Evolutionary conservation across 1,140 invertebrate genomes (phyloP).

Genomic region (Zaprionus taronus): DNA sequence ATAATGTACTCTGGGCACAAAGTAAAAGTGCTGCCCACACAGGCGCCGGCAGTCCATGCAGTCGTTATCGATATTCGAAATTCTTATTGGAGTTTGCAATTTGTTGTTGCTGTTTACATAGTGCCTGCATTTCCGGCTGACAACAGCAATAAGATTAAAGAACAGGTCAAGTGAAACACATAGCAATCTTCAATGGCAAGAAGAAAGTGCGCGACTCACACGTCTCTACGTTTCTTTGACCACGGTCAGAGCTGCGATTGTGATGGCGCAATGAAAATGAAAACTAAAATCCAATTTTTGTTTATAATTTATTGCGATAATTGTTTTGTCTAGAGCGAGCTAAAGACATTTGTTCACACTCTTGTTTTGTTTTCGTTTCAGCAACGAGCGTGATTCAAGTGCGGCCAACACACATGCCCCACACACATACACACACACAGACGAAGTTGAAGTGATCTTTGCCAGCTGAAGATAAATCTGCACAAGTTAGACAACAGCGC

Average conservation of each 20-base stretch:
- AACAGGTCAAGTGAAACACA: constrained; percentile 10
- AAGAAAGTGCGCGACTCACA: constrained; percentile 28
- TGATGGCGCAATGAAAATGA: not conserved
- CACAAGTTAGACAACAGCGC: constrained; percentile 16
- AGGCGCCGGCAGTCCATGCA: not conserved
- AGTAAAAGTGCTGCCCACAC: constrained; percentile 54
- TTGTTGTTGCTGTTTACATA: not conserved
- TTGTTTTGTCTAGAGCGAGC: constrained; percentile 18
- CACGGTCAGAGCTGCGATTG: constrained; percentile 11
- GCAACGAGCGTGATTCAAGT: constrained; percentile 37
- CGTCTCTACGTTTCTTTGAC: constrained; percentile 8
- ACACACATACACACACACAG: not conserved
- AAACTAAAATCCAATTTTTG: constrained; percentile 8
- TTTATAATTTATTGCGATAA: constrained; percentile 32
- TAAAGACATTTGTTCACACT: constrained; percentile 25
- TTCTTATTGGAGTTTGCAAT: constrained; percentile 3
- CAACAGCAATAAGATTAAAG: constrained; percentile 5
- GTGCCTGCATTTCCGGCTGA: constrained; percentile 3
- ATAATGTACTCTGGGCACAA: constrained; percentile 25
- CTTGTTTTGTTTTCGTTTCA: constrained; percentile 21
- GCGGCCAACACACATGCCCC: constrained; percentile 17
- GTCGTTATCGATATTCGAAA: constrained; percentile 35
- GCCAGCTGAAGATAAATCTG: constrained; percentile 41
- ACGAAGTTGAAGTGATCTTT: constrained; percentile 6
- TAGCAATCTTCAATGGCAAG: constrained; percentile 13